Evolutionary conservation across 2,113 vertebrate genomes (phyloP), one percentile per base, ranked within the genome.

Genomic region (Strix aluco): DNA sequence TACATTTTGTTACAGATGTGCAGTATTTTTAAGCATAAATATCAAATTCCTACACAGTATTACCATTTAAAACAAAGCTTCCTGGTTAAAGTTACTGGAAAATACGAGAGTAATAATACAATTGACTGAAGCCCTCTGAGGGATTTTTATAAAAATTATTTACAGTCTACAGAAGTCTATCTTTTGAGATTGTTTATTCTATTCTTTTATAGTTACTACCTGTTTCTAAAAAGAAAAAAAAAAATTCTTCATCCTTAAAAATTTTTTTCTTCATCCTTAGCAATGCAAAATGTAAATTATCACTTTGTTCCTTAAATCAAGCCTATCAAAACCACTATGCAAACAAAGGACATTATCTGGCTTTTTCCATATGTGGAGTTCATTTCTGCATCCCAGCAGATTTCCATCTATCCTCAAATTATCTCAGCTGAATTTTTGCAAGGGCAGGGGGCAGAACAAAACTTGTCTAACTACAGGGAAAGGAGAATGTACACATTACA

Each of bases 401-500:
- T 54, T 92, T 93, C 54, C 19, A 69, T 27, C 12, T 71, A 11
- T 63, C 27, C 21, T 86, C 32, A 65, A 34, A 69, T 49, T 59
- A 74, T 52, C 11, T 81, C 40, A 57, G 15, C 1, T 49, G 57
- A 89, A 15, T 40, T 77, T 80, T 58, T 72, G 11, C 13, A 54
- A 15, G 7, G 0, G 7, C 38, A 1, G 17, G 11, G 3, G 3
- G 6, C 15, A 36, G 18, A 82, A 36, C 1, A 34, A 87, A 79
- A 57, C 10, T 65, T 3, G 2, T 49, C 7, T 32, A 66, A 26
- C 22, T 32, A 9, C 12, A 61, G 22, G 6, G 32, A 62, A 78
- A 77, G 32, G 7, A 42, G 11, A 55, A 81, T 47, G 46, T 47
- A 47, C 10, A 21, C 46, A 21, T 13, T 34, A 73, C 2, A 63